These are phyloP conservation scores for Eupithecia insigniata DNA, from an alignment of 2,888 invertebrate genomes.

Conservation along the genomic window DNA sequence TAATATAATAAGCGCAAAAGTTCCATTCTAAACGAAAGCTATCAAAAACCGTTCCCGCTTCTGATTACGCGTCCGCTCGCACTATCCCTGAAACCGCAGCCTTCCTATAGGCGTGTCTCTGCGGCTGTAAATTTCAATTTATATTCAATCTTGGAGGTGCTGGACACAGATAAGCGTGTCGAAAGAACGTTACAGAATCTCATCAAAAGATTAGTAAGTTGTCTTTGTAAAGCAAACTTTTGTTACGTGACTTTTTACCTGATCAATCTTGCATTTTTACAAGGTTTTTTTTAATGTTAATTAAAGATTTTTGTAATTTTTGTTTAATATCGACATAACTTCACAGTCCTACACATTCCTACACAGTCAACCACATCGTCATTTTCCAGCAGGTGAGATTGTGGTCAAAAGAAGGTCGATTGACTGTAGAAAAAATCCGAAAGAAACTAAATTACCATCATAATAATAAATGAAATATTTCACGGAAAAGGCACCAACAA, in stretches of 20 bases:
- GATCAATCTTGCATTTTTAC: not conserved
- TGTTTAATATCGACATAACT: too few relatives aligned
- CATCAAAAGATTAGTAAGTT: constrained; percentile 36
- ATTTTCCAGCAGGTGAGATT: too few relatives aligned
- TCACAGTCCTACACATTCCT: too few relatives aligned
- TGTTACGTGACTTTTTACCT: constrained; percentile 13
- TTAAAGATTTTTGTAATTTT: not conserved
- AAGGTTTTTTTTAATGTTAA: not conserved
- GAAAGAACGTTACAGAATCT: constrained; percentile 25
- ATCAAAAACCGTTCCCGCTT: not conserved
- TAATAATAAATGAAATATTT: too few relatives aligned
- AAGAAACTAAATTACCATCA: too few relatives aligned
- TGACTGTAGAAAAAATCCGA: too few relatives aligned
- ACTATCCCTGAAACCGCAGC: not conserved
- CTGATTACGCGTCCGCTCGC: not conserved
- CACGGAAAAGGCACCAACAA: too few relatives aligned
- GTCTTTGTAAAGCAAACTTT: constrained; percentile 21
- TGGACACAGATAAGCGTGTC: constrained; percentile 29
- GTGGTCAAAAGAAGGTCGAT: too few relatives aligned
- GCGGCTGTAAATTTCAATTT: constrained; percentile 33
- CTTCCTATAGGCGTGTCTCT: constrained; percentile 5
- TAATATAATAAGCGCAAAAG: not conserved
- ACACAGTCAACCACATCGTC: too few relatives aligned
- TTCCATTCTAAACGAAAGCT: not conserved
- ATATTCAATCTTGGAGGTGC: constrained; percentile 31